These are phyloP conservation scores for Zaprionus capensis DNA, from an alignment of 1,140 invertebrate genomes.

Conservation along the genomic window DNA sequence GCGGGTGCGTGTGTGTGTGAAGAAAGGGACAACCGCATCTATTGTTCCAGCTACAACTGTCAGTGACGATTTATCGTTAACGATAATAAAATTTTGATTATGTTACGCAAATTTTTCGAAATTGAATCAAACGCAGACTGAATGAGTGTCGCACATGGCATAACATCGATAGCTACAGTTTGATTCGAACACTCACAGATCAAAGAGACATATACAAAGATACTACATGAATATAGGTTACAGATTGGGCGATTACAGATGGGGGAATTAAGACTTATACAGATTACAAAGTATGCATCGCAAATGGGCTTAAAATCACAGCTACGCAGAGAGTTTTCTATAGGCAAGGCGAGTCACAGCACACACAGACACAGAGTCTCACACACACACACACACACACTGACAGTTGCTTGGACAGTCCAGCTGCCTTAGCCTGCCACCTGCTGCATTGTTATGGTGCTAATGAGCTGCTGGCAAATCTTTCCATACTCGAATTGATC, in stretches of 20 bases:
- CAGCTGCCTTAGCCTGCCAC: constrained; percentile 64
- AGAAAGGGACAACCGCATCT: background rate
- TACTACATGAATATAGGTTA: constrained; percentile 32
- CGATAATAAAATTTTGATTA: constrained; percentile 33
- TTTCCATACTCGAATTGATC: constrained; percentile 95
- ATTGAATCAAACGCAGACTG: constrained; percentile 20
- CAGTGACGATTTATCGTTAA: background rate
- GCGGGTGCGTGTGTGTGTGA: constrained; percentile 7
- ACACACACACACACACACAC: constrained; percentile 18
- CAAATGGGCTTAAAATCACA: constrained; percentile 73
- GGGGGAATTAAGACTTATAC: background rate
- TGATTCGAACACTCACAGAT: constrained; percentile 8
- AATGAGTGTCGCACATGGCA: background rate
- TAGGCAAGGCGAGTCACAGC: constrained; percentile 71
- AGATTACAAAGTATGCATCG: background rate
- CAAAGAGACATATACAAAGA: background rate
- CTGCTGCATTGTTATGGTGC: constrained; percentile 91
- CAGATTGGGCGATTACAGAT: background rate
- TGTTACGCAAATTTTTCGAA: constrained; percentile 37
- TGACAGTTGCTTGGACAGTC: background rate
- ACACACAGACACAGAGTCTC: constrained; percentile 22
- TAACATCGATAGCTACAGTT: background rate
- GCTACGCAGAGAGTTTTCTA: constrained; percentile 69
- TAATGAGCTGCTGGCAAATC: constrained; percentile 95
- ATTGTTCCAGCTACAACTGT: background rate